Base-by-base conservation (phyloP, 1,140 invertebrate genomes). In the Eulimnadia texana region DNA sequence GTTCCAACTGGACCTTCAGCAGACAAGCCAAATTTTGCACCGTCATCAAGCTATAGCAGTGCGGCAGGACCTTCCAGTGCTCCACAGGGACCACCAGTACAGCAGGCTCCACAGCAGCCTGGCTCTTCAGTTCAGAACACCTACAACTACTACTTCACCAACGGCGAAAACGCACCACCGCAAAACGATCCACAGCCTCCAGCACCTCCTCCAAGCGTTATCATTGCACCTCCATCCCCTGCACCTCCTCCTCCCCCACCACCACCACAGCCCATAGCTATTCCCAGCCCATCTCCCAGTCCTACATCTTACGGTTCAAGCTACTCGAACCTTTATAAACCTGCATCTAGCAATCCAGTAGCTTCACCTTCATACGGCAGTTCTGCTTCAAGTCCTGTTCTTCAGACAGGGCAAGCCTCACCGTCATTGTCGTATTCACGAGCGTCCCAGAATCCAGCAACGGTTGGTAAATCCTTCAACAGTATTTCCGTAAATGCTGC, bases 181-280 rank as follows among this genome's bases (percentile, higher is more conserved):
- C 20, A 25, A 33, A 24, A n/a, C 50, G n/a, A 54, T 10, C 23
- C 53, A 22, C 55, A 24, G 55, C 55, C 28, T 22, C 24, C 27
- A n/a, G 13, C 52, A 25, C 20, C 25, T n/a, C n/a, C n/a, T 9
- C 33, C 33, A 42, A 42, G 16, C 33, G 16, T 42, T 16, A 42
- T 42, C 6, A 16, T 42, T 42, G 33, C 33, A 42, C 25, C n/a
- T 13, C 49, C 49, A 50, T 22, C 58, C 11, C 25, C 58, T 27
- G 47, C 58, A n/a, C 58, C 58, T 20, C 60, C 60, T 61, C 47
- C 47, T 22, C 60, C 60, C 10, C 24, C 60, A 19, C 50, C 59
- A 20, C 49, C 42, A 1, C 16, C 47, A 28, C 59, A 24, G 20
- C 25, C 25, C 13, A 22, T 53, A 3, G 25, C 20, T 28, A 60